Conservation (phyloP, 1,140 invertebrate species). For the Anoplolepis gracilipes region DNA sequence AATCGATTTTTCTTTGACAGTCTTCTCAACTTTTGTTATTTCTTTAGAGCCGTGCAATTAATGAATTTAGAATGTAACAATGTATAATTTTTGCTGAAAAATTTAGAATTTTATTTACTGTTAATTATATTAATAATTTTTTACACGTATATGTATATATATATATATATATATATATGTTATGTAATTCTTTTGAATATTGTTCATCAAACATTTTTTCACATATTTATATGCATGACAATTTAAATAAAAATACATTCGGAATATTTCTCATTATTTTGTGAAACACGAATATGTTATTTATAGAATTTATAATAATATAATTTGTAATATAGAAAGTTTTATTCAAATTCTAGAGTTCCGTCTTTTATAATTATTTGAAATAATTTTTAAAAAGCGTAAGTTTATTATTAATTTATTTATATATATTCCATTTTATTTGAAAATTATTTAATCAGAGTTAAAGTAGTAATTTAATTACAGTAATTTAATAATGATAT, state of each 20-base stretch:
- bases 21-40: neutral
- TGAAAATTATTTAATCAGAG: neutral
- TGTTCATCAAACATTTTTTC: neutral
- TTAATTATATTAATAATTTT: no score
- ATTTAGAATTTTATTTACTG: neutral
- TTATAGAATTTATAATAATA: conserved; percentile 15
- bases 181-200: neutral
- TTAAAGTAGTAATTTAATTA: neutral
- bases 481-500: neutral
- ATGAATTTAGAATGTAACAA: neutral
- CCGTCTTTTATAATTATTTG: neutral
- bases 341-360: no score
- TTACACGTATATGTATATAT: no score
- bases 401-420: neutral
- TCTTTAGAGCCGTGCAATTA: neutral
- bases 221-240: neutral
- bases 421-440: neutral
- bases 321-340: no score
- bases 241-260: neutral
- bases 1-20: neutral
- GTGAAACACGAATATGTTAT: neutral
- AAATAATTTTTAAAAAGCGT: neutral
- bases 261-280: neutral
- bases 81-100: neutral
- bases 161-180: no score